Conservation (phyloP, 2,797 vertebrate genomes). For the Ctenochaetus hawaiiensis region DNA sequence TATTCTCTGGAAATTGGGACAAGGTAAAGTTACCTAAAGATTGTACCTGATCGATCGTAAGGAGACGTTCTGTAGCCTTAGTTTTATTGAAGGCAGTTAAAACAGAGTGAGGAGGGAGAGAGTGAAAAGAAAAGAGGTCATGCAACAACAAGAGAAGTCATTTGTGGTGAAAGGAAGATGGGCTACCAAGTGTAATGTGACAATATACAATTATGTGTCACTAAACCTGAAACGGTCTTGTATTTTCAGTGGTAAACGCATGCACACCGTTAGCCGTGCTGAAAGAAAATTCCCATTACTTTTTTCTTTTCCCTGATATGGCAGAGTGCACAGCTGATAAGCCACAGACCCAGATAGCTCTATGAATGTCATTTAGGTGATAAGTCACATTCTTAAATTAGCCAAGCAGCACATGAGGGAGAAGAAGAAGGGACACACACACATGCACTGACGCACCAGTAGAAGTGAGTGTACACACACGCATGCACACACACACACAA, state of each 20-base stretch:
- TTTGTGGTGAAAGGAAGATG: constrained; percentile 52
- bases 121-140: constrained; percentile 72
- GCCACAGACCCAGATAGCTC: constrained; percentile 55
- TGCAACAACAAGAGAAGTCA: constrained; percentile 60
- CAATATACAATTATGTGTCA: constrained; percentile 54
- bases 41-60: constrained; percentile 92
- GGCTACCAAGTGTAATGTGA: constrained; percentile 38
- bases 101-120: constrained; percentile 77
- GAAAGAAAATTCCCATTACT: constrained; percentile 39
- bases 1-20: constrained; percentile 79
- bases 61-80: constrained; percentile 90
- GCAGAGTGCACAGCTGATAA: constrained; percentile 63
- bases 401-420: constrained; percentile 64
- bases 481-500: constrained; percentile 18
- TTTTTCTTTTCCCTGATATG: constrained; percentile 29
- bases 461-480: constrained; percentile 13
- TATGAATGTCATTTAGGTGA: constrained; percentile 72
- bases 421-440: constrained; percentile 30
- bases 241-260: constrained; percentile 42
- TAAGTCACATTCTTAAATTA: constrained; percentile 79
- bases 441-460: constrained; percentile 18
- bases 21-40: constrained; percentile 90
- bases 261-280: constrained; percentile 35
- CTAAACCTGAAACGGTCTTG: constrained; percentile 36
- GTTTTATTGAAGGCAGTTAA: constrained; percentile 85